These are phyloP conservation scores for Porites rus DNA, from an alignment of 92 coral and sea anemone species.

Conservation along the genomic window DNA sequence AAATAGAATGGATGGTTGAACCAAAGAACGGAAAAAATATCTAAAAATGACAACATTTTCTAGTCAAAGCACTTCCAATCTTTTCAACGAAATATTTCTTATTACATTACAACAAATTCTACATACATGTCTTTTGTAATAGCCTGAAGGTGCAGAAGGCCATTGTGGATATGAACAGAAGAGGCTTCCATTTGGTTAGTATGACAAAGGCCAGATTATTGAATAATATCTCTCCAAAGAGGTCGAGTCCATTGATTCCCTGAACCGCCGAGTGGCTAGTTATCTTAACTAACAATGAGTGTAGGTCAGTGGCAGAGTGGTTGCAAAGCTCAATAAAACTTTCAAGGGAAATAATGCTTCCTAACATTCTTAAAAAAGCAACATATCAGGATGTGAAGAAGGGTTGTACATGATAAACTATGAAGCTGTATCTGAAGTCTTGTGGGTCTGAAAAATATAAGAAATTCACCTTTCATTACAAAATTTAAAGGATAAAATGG, in stretches of 20 bases:
- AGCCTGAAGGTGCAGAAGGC: slow-evolving; percentile 33
- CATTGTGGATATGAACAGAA: slow-evolving; percentile 16
- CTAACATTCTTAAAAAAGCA: neutral
- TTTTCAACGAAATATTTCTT: no score
- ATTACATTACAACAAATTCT: no score
- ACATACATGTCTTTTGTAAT: slow-evolving; percentile 25
- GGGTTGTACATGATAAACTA: neutral
- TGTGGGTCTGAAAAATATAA: neutral
- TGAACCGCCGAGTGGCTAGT: slow-evolving; percentile 15
- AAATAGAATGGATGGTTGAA: no score
- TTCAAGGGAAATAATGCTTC: neutral
- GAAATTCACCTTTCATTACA: no score
- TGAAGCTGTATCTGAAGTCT: neutral
- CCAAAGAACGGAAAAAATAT: no score
- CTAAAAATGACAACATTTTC: no score
- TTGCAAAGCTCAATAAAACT: neutral
- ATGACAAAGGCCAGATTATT: neutral
- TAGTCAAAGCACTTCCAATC: no score
- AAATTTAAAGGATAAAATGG: no score
- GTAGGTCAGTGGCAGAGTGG: slow-evolving; percentile 6
- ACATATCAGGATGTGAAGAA: neutral
- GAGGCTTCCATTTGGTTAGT: slow-evolving; percentile 42
- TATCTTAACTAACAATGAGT: neutral
- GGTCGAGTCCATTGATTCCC: slow-evolving; percentile 25
- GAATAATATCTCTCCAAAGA: slow-evolving; percentile 26